Evolutionary conservation across 2,797 vertebrate genomes (phyloP).

Genomic region (Aulostomus chinensis): DNA sequence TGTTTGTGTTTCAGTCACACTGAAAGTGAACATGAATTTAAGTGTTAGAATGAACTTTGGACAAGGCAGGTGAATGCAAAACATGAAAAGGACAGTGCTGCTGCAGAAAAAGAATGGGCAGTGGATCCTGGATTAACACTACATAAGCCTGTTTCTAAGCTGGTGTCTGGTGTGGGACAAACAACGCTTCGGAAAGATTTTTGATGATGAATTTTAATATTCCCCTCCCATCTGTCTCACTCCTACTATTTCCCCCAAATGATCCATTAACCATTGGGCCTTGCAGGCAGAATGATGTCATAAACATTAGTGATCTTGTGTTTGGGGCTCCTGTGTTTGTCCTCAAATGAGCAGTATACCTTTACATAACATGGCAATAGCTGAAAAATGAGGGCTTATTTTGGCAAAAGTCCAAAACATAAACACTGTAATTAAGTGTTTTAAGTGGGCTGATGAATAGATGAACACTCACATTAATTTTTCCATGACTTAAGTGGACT

Average conservation of each 20-base stretch:
- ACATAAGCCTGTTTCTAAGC: constrained; percentile 40
- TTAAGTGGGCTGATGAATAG: not conserved
- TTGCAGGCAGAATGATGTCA: constrained; percentile 39
- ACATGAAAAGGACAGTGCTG: constrained; percentile 1
- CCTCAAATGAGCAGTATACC: constrained; percentile 32
- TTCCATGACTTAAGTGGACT: not conserved
- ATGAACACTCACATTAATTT: not conserved
- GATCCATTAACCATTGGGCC: constrained; percentile 48
- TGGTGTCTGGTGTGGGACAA: constrained; percentile 39
- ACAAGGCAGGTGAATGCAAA: not conserved
- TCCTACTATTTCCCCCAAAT: not conserved
- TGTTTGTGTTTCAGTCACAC: not conserved
- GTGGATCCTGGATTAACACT: constrained; percentile 33
- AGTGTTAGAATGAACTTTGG: not conserved
- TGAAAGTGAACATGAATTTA: constrained; percentile 6
- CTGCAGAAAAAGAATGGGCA: constrained; percentile 5
- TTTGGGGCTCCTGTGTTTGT: constrained; percentile 25
- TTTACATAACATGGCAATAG: constrained; percentile 3
- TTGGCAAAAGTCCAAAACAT: no score
- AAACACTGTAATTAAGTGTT: not conserved
- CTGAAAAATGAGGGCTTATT: no score
- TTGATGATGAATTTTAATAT: constrained; percentile 44
- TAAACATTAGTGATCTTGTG: constrained; percentile 5
- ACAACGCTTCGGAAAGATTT: constrained; percentile 46
- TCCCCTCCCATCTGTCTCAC: constrained; percentile 39